A percentile compares a stretch with the other conserved stretches of the same genome.
These are phyloP conservation scores for Volucella bombylans DNA, from an alignment of 2,888 invertebrate genomes.

Conservation along the genomic window DNA sequence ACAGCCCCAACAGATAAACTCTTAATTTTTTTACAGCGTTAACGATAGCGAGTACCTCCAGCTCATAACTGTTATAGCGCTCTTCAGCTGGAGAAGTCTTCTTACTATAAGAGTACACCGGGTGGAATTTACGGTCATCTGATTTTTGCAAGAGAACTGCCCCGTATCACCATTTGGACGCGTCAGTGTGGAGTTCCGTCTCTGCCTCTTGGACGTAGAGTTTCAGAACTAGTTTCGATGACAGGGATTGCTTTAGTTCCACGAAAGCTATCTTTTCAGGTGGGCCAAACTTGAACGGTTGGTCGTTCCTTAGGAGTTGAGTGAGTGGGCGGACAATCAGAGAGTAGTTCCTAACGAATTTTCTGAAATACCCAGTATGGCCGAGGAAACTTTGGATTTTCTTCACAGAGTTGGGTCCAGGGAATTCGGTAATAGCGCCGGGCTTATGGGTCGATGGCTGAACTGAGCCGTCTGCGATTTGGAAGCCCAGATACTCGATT, in stretches of 20 bases:
- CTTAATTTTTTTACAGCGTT: no score
- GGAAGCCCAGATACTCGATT: constrained; percentile 76
- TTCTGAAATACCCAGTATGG: constrained; percentile 69
- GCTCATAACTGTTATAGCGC: no score
- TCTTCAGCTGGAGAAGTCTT: no score
- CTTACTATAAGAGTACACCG: no score
- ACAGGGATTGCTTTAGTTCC: no score
- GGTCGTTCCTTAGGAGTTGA: no score
- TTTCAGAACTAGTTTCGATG: no score
- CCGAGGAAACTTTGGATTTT: constrained; percentile 78
- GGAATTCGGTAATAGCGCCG: constrained; percentile 76
- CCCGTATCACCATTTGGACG: not conserved
- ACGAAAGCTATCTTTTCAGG: no score
- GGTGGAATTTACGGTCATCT: not conserved
- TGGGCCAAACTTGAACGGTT: no score
- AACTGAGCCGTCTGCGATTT: constrained; percentile 76
- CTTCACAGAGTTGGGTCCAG: constrained; percentile 75
- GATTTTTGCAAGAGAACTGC: not conserved
- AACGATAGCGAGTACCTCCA: no score
- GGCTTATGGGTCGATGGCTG: constrained; percentile 76
- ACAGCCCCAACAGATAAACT: constrained; percentile 15
- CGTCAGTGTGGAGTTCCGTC: not conserved
- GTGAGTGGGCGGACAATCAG: constrained; percentile 73
- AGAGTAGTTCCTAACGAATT: constrained; percentile 77
- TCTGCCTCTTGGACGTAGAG: not conserved